Evolutionary conservation across 2,113 vertebrate species (phyloP).

Genomic region (Leptodactylus fuscus): DNA sequence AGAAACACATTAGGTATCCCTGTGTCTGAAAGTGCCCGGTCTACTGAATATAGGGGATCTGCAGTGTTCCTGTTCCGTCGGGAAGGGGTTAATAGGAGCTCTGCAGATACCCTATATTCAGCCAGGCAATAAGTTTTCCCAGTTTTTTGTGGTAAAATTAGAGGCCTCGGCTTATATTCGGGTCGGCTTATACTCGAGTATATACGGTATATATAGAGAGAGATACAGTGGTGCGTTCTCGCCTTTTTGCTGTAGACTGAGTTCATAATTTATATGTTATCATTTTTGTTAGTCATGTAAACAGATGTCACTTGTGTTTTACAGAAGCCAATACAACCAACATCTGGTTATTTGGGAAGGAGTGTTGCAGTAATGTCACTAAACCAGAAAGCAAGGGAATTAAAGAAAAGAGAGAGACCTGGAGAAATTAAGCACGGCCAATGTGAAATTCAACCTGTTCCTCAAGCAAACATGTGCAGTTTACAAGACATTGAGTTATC

Average conservation of each 20-base stretch:
- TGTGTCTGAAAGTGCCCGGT: too few species aligned
- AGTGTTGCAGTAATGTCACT: background rate
- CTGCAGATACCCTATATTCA: too few species aligned
- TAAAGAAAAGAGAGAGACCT: background rate
- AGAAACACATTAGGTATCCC: too few species aligned
- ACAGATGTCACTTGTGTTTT: background rate
- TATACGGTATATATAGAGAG: too few species aligned
- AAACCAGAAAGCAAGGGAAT: background rate
- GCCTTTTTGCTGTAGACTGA: background rate
- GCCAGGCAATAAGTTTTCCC: too few species aligned
- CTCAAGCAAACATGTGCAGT: background rate
- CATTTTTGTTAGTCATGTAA: background rate
- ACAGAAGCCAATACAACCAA: constrained; percentile 3
- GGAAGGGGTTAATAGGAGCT: too few species aligned
- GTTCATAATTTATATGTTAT: background rate
- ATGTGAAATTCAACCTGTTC: background rate
- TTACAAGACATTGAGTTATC: background rate
- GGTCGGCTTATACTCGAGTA: too few species aligned
- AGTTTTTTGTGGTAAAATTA: too few species aligned
- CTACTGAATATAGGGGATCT: too few species aligned
- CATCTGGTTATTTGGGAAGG: background rate
- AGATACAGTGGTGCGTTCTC: too few species aligned
- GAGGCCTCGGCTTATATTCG: too few species aligned
- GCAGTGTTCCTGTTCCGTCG: too few species aligned
- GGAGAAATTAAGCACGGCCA: background rate